phyloP scores from a whole-genome alignment of 2,113 vertebrate species.

The Sylvilagus bachmani region DNA sequence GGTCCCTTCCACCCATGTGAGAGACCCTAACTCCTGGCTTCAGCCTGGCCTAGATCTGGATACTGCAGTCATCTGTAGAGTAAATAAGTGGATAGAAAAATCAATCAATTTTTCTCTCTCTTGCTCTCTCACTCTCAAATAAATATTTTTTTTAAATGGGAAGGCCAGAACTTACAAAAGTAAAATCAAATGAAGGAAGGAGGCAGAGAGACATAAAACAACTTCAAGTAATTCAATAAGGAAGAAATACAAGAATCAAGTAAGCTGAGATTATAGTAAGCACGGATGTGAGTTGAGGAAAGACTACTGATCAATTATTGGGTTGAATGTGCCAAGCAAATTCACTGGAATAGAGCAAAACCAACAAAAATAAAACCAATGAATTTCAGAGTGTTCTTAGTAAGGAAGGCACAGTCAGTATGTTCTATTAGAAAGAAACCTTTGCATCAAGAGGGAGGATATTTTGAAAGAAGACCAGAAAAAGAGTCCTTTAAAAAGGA shows the following conservation, averaged over 20 bases:
- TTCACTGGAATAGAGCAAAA: constrained; percentile 7
- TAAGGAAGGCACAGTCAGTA: background rate
- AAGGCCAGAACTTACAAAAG: background rate
- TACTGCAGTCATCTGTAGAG: no score
- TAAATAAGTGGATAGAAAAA: no score
- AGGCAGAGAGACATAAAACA: background rate
- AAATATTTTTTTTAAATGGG: no score
- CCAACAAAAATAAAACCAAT: background rate
- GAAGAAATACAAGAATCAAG: background rate
- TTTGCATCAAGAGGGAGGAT: background rate
- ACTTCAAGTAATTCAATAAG: background rate
- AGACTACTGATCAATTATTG: background rate
- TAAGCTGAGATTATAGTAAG: background rate
- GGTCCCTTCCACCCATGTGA: no score
- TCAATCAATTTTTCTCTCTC: no score
- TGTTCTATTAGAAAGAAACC: background rate
- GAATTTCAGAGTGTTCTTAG: background rate
- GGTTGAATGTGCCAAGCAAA: background rate
- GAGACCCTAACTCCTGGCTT: no score
- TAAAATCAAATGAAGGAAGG: background rate
- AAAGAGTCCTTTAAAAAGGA: background rate
- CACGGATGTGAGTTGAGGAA: background rate
- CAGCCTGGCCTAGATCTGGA: no score
- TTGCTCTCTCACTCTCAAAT: no score
- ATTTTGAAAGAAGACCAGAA: background rate